Conservation (phyloP, 37 sponge, comb jelly and placozoan species). For the Cliona cf. orientalis region DNA sequence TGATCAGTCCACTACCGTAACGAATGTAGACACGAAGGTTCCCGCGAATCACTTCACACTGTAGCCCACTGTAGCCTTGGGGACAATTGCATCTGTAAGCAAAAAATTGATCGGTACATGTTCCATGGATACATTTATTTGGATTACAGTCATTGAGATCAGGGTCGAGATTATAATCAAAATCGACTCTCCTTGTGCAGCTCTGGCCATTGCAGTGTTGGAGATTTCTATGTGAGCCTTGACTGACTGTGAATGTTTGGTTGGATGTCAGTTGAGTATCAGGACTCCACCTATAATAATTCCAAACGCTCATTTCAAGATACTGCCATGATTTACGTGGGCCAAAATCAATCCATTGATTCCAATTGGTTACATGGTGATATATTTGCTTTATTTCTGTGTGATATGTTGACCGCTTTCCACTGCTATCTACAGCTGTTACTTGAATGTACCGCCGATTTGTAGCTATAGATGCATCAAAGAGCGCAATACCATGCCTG, state of each 20-base stretch:
- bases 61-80: no score
- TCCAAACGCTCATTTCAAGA: no score
- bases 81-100: background rate
- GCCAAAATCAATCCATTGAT: background rate
- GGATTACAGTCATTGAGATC: background rate
- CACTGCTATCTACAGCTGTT: no score
- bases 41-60: no score
- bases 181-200: background rate
- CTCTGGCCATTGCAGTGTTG: background rate
- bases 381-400: no score
- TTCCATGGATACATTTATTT: background rate
- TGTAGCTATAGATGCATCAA: background rate
- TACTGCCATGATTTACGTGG: no score
- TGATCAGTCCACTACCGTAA: no score
- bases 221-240: background rate
- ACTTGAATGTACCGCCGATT: no score
- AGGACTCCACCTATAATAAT: no score
- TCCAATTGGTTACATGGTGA: background rate
- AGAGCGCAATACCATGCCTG: background rate
- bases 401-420: no score
- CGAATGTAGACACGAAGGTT: no score
- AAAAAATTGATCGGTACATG: background rate
- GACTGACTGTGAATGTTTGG: background rate
- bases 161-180: background rate
- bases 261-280: no score